These are phyloP conservation scores for Metaphire vulgaris DNA, from an alignment of 1,140 invertebrate genomes.

Conservation along the genomic window DNA sequence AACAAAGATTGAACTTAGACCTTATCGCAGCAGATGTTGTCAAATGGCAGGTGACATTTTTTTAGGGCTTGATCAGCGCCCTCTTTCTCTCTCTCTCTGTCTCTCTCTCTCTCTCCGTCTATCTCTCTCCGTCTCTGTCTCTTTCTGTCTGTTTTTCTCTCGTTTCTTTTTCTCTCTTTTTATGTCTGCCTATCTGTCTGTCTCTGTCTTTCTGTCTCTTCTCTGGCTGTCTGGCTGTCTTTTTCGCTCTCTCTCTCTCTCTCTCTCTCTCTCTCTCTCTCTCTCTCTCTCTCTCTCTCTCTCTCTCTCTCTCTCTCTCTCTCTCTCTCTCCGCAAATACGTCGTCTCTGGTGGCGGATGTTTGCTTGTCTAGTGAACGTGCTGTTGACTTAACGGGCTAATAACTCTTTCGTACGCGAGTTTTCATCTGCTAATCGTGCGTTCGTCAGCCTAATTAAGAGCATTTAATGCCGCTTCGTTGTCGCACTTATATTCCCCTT, in stretches of 20 bases:
- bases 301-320: neutral
- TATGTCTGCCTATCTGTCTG: neutral
- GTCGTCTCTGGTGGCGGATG: too few relatives aligned
- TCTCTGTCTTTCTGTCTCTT: neutral
- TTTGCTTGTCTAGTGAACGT: too few relatives aligned
- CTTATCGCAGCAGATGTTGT: too few relatives aligned
- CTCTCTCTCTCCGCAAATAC: neutral
- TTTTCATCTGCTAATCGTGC: too few relatives aligned
- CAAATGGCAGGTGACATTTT: too few relatives aligned
- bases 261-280: neutral
- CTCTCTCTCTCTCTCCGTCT: neutral
- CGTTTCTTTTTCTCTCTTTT: neutral
- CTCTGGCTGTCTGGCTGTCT: neutral
- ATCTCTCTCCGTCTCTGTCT: neutral
- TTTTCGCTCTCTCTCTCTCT: neutral
- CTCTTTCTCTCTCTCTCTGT: neutral
- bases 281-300: neutral
- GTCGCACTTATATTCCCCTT: too few relatives aligned
- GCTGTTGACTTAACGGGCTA: too few relatives aligned
- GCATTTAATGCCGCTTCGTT: too few relatives aligned
- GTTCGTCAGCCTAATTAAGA: too few relatives aligned
- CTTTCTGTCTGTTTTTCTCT: neutral
- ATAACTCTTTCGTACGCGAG: too few relatives aligned
- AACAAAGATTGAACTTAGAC: too few relatives aligned
- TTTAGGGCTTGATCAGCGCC: too few relatives aligned